Percentiles rank a stretch among this genome's conserved stretches.
phyloP scores from a whole-genome alignment of 2,113 vertebrate species.

The Tauraco erythrolophus region DNA sequence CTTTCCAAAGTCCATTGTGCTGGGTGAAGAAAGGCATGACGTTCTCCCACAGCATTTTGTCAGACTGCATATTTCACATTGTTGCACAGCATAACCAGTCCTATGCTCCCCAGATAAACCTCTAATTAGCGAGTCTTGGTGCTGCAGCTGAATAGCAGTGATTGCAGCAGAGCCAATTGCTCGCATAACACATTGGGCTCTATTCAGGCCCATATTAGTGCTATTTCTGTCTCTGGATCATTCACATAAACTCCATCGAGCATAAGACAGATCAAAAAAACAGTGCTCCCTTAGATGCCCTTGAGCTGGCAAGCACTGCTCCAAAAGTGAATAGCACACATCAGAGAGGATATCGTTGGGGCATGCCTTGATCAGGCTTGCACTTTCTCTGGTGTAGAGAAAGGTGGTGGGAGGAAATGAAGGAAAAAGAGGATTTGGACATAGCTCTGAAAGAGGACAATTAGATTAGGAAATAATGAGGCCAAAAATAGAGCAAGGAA shows the following conservation, averaged over 20 bases:
- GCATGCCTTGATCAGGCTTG: neutral
- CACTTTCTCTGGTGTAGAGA: neutral
- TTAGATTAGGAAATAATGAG: constrained; percentile 25
- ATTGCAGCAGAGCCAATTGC: constrained; percentile 27
- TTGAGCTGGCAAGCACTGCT: neutral
- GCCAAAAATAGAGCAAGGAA: neutral
- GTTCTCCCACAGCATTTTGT: neutral
- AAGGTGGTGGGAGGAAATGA: neutral
- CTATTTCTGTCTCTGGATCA: constrained; percentile 38
- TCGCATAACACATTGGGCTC: constrained; percentile 9
- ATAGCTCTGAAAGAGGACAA: neutral
- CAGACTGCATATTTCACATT: constrained; percentile 15
- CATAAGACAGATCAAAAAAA: neutral
- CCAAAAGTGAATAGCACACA: neutral
- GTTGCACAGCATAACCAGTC: constrained; percentile 7
- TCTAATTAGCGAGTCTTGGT: neutral
- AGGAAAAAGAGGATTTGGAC: neutral
- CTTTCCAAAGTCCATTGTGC: neutral
- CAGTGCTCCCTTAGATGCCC: neutral
- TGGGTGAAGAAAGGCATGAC: neutral
- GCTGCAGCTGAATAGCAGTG: constrained; percentile 20
- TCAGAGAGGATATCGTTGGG: neutral
- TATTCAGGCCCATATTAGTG: constrained; percentile 13
- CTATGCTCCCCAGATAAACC: constrained; percentile 54
- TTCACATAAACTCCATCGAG: neutral